phyloP scores from a whole-genome alignment of 1,140 invertebrate genomes.

The Microplitis mediator region DNA sequence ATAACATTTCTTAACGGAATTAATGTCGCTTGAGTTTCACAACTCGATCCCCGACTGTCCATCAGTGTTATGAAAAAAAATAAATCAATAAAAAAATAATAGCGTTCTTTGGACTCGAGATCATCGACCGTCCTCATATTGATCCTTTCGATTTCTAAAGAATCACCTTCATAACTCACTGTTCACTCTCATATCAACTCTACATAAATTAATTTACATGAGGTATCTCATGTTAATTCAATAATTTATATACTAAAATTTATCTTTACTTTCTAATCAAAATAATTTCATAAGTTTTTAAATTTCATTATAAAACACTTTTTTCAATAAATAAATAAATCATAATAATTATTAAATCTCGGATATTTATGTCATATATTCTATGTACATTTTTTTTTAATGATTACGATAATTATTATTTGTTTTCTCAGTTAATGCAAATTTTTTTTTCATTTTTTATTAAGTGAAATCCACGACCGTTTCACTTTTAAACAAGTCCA shows the following conservation, averaged over 20 bases:
- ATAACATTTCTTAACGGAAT: neutral
- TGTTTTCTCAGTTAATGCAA: neutral
- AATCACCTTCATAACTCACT: neutral
- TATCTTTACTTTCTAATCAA: constrained; percentile 4
- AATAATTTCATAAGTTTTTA: neutral
- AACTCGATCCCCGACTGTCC: neutral
- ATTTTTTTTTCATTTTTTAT: neutral
- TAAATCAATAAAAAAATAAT: neutral
- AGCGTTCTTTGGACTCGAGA: constrained; percentile 29
- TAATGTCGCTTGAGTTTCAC: neutral
- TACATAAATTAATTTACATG: neutral
- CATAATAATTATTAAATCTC: too few relatives aligned
- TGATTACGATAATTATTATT: neutral
- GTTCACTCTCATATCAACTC: neutral
- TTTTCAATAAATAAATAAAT: too few relatives aligned
- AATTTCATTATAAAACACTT: neutral
- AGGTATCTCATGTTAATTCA: too few relatives aligned
- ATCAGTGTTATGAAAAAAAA: too few relatives aligned
- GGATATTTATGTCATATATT: too few relatives aligned
- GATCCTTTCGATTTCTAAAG: neutral
- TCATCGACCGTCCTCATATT: constrained; percentile 22
- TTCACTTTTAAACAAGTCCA: neutral
- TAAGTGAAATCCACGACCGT: neutral
- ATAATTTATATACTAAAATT: neutral
- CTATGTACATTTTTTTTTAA: too few relatives aligned